A percentile compares a stretch with the other conserved stretches of the same genome.
These are phyloP conservation scores for Axis porcinus DNA, from an alignment of 2,113 vertebrate genomes.

Conservation along the genomic window DNA sequence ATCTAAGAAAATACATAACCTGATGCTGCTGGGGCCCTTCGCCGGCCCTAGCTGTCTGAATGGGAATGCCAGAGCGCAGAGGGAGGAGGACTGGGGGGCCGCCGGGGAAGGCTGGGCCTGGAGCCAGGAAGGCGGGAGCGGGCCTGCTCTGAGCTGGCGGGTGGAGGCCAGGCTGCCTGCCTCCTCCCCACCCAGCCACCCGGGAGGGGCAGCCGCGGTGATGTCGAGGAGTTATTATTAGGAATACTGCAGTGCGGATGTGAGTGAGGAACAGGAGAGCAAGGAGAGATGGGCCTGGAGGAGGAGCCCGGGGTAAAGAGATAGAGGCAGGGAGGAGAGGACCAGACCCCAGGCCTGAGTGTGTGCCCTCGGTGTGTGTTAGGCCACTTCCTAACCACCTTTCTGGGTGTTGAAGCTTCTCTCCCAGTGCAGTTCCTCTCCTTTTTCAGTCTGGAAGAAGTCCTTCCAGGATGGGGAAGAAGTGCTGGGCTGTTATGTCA, in stretches of 20 bases:
- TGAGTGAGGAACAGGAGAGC: slow-evolving; percentile 16
- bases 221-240: slow-evolving; percentile 80
- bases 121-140: not conserved
- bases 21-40: not conserved
- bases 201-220: slow-evolving; percentile 13
- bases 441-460: not conserved
- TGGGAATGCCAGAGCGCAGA: not conserved
- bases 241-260: slow-evolving; percentile 83
- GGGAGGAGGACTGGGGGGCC: not conserved
- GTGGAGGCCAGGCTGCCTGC: not conserved
- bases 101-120: not conserved
- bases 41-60: not conserved
- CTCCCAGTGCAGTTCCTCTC: not conserved
- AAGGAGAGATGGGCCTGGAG: not conserved
- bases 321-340: not conserved
- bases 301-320: not conserved
- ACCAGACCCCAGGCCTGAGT: not conserved
- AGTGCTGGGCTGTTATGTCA: not conserved
- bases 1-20: not conserved
- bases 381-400: not conserved
- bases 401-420: not conserved
- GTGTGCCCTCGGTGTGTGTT: not conserved
- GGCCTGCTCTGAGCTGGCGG: not conserved
- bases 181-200: not conserved
- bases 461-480: not conserved